Evolutionary conservation across 2,888 invertebrate genomes (phyloP).

Genomic region (Sussaba pulchella): DNA sequence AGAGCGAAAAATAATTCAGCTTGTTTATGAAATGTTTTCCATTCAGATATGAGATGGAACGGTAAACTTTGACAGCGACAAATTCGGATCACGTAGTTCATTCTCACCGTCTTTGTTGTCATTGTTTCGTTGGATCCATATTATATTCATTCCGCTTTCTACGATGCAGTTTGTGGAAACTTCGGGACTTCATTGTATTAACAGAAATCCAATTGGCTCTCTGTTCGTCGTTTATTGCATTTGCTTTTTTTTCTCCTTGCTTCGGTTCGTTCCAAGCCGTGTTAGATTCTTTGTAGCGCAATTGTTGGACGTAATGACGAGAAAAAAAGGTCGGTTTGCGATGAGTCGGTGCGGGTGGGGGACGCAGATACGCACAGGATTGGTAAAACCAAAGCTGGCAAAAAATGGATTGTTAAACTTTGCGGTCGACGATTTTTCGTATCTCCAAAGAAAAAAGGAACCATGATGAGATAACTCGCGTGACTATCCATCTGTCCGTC

Average conservation of each 20-base stretch:
- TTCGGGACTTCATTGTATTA: conserved; percentile 14
- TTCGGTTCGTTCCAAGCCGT: not conserved
- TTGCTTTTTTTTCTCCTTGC: not conserved
- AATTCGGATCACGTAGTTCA: not conserved
- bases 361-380: not conserved
- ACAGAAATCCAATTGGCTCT: conserved; percentile 37
- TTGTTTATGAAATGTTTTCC: too few species aligned
- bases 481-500: too few species aligned
- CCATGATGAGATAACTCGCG: too few species aligned
- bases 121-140: not conserved
- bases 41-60: too few species aligned
- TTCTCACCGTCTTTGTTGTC: not conserved
- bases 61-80: too few species aligned
- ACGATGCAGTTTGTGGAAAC: not conserved
- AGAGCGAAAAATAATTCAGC: too few species aligned
- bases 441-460: too few species aligned
- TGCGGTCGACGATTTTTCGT: not conserved
- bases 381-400: conserved; percentile 27
- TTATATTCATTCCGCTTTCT: not conserved
- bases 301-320: conserved; percentile 1
- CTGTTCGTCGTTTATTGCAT: not conserved
- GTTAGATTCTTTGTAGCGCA: not conserved
- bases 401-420: conserved; percentile 43
- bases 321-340: not conserved
- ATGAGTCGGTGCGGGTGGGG: not conserved